phyloP scores from a whole-genome alignment of 2,888 invertebrate genomes.

The Zhuqinia jingwanae region DNA sequence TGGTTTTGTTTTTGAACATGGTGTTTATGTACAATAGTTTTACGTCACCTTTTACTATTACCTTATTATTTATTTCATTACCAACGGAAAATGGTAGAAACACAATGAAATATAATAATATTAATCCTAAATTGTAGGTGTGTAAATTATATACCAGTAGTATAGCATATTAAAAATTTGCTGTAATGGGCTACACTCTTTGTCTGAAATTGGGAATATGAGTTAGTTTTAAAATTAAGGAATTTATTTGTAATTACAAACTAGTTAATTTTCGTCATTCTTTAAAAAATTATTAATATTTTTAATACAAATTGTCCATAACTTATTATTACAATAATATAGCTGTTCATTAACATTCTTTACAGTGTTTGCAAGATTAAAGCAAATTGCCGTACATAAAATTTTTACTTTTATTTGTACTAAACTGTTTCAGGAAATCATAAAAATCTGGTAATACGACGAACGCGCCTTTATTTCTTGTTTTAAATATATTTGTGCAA shows the following conservation, averaged over 20 bases:
- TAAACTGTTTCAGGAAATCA: constrained; percentile 52
- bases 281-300: too few relatives aligned
- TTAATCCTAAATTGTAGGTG: too few relatives aligned
- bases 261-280: too few relatives aligned
- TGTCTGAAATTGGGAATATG: too few relatives aligned
- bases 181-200: too few relatives aligned
- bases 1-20: neutral
- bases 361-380: neutral
- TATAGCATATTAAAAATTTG: constrained; percentile 11
- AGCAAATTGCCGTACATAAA: neutral
- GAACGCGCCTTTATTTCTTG: too few relatives aligned
- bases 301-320: too few relatives aligned
- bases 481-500: neutral
- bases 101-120: neutral
- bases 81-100: neutral
- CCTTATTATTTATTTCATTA: too few relatives aligned
- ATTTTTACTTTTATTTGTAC: constrained; percentile 50
- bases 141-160: constrained; percentile 20
- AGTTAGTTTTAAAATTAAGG: too few relatives aligned
- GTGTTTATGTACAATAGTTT: neutral
- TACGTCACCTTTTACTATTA: neutral
- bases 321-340: too few relatives aligned
- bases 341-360: neutral
- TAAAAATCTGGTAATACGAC: constrained; percentile 47
- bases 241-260: too few relatives aligned